Evolutionary conservation across 2,113 vertebrate genomes (phyloP), one percentile per base, ranked within the genome.

Genomic region (Eretmochelys imbricata): DNA sequence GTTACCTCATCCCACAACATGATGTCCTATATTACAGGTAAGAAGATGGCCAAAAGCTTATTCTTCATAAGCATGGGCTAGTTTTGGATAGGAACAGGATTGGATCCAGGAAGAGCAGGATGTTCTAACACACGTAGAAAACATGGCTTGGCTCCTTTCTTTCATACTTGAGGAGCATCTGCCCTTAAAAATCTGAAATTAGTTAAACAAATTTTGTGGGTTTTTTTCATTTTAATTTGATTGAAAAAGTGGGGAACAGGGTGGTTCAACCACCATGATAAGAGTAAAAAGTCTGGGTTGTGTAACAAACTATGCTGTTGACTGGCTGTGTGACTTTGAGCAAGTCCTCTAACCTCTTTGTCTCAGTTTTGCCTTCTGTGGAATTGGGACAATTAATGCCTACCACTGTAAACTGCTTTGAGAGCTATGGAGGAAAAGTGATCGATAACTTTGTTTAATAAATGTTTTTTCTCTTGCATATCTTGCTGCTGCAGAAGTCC

Each of bases 301-400:
- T 1, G 35, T 54, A 31, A 84, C 50, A 38, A 84, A 29, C 86
- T 82, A 31, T 93, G 62, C 50, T 35, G 1, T 51, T 53, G 48
- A 35, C 3, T 1, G 0, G n/a, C 5, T 54, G 31, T 17, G 14
- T 2, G 27, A 82, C 19, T 1, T 5, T 10, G 82, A 90, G 19
- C 25, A 49, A 49, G 20, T 8, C 0, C 0, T 55, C 22, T 82
- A n/a, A 31, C n/a, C 50, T 48, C 12, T 31, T 8, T 83, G 9
- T 8, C 46, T 80, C 48, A 14, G 8, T 53, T 89, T n/a, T 89
- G 10, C 46, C 38, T 2, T 27, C 35, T 91, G 55, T 53, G n/a
- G 80, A 84, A 46, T 0, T 51, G 27, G 35, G 2, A 62, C 38
- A 65, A 14, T 5, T n/a, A 54, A 19, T 35, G 55, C 14, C 51